These are phyloP conservation scores for Epicampocera succincta DNA, from an alignment of 2,888 invertebrate genomes.

Conservation along the genomic window DNA sequence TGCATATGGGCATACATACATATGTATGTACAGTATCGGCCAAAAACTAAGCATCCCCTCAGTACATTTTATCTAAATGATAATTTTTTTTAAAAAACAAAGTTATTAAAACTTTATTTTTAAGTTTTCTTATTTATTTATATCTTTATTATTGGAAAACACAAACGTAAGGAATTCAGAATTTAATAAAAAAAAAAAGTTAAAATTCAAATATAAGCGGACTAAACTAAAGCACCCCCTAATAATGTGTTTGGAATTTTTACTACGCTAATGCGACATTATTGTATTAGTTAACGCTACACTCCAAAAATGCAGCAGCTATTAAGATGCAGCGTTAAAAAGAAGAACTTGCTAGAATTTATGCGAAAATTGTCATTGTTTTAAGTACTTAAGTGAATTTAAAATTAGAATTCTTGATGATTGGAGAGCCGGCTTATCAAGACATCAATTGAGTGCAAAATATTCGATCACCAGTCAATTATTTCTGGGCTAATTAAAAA, in stretches of 20 bases:
- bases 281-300: slow-evolving; percentile 30
- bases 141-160: slow-evolving; percentile 12
- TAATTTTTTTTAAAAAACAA: too few relatives aligned
- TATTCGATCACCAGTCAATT: slow-evolving; percentile 23
- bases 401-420: slow-evolving; percentile 27
- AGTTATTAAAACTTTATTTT: too few relatives aligned
- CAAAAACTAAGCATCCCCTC: too few relatives aligned
- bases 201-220: neutral
- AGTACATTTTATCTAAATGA: too few relatives aligned
- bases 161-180: slow-evolving; percentile 13
- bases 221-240: slow-evolving; percentile 25
- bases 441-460: slow-evolving; percentile 34
- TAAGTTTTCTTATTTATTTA: too few relatives aligned
- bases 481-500: slow-evolving; percentile 33
- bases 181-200: slow-evolving; percentile 2
- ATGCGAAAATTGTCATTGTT: slow-evolving; percentile 19
- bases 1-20: too few relatives aligned
- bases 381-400: slow-evolving; percentile 20
- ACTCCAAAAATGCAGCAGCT: slow-evolving; percentile 32
- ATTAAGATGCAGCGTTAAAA: slow-evolving; percentile 30
- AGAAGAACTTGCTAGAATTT: slow-evolving; percentile 29
- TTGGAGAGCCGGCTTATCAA: slow-evolving; percentile 26
- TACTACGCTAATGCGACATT: slow-evolving; percentile 22
- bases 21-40: too few relatives aligned
- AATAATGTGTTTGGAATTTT: slow-evolving; percentile 24